A percentile compares a stretch with the other conserved stretches of the same genome.
These are phyloP conservation scores for Amia ocellicauda DNA, from an alignment of 2,113 vertebrate species.

Conservation along the genomic window DNA sequence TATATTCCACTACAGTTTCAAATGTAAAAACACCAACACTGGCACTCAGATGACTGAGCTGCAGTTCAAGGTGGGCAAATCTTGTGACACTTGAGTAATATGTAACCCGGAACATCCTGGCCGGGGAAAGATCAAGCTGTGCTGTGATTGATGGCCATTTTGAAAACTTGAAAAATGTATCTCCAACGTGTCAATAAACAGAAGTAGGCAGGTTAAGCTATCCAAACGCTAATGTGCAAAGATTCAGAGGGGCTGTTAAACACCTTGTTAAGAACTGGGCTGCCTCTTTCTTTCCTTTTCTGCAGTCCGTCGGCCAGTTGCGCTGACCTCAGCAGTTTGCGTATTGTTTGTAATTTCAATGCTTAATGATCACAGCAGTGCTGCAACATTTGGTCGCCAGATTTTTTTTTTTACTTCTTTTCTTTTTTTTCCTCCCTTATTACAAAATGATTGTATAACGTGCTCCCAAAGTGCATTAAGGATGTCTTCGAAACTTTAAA, in stretches of 20 bases:
- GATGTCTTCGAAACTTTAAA: constrained; percentile 2
- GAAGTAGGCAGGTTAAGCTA: constrained; percentile 53
- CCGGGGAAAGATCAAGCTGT: constrained; percentile 57
- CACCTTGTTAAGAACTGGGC: constrained; percentile 53
- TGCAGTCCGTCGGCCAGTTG: constrained; percentile 36
- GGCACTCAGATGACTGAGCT: no score
- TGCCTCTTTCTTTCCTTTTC: constrained; percentile 29
- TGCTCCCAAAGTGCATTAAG: constrained; percentile 13
- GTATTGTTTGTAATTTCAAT: constrained; percentile 37
- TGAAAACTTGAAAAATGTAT: constrained; percentile 61
- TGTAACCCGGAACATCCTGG: constrained; percentile 5
- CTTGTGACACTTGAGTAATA: no score
- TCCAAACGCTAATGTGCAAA: constrained; percentile 43
- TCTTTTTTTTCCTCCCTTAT: constrained; percentile 12
- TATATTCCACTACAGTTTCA: no score
- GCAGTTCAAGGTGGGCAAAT: no score
- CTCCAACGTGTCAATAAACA: constrained; percentile 65
- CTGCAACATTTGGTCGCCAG: constrained; percentile 54
- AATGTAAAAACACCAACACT: no score
- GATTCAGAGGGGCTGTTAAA: constrained; percentile 50
- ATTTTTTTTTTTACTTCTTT: constrained; percentile 27
- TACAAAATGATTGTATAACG: constrained; percentile 7
- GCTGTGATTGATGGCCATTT: constrained; percentile 53
- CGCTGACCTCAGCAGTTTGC: constrained; percentile 45
- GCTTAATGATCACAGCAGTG: constrained; percentile 34